Base-by-base conservation (phyloP, 1,140 invertebrate species). In the Drosophila azteca region DNA sequence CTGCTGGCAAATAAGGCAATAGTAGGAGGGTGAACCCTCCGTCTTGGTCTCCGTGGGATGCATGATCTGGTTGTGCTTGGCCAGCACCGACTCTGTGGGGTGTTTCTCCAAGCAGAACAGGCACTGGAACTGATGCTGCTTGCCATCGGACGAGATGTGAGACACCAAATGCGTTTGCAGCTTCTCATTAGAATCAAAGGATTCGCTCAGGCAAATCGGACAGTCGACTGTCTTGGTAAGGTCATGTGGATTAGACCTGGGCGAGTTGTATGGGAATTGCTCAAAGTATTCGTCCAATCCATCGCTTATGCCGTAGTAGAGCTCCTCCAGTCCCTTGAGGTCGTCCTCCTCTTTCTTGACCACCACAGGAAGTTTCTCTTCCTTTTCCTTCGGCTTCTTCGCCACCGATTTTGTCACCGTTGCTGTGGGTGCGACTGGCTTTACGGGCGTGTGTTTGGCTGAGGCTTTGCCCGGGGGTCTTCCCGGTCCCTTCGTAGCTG, bases 131-230 rank as follows among this genome's bases (percentile, higher is more conserved):
- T 91, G 81, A 22, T 92, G 93, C 49, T 80, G 85, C 15, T 80
- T 91, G 6, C 90, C 84, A 17, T 92, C 88, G 0, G 90, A 77
- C 20, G 92, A 92, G 50, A 94, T 94, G 84, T 97, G 96, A 6
- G 90, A 92, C 49, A 95, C 94, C 63, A 96, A 90, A 90, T 97
- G 96, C 7, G 93, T 93, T 93, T 95, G 94, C 2, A 97, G 92
- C 48, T 94, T 92, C 1, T 94, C 93, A 92, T 95, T 94, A 54
- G 94, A 93, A 65, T 92, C 84, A 82, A 94, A 94, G 22, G 92
- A 90, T 68, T 93, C 70, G 85, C 92, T 79, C 6, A 90, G 49
- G 92, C 95, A 94, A 76, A 95, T 91, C 17, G 93, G 92, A 67
- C 94, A 94, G 92, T 94, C 90, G 8, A 92, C 88, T 46, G 58